phyloP scores from a whole-genome alignment of 2,797 vertebrate species.

The Platalea minor region DNA sequence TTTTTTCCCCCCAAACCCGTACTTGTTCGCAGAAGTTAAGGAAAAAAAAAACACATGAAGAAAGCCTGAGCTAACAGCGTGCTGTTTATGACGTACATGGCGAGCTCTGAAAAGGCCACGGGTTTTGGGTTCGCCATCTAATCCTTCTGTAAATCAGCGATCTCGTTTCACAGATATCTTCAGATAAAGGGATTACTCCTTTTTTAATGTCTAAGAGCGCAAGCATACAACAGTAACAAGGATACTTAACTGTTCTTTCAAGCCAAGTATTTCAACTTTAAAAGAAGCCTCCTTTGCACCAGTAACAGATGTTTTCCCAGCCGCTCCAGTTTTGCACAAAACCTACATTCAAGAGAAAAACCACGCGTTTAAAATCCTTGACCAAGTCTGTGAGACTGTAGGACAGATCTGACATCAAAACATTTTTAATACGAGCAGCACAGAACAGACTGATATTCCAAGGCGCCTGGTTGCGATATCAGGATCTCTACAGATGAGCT shows the following conservation, averaged over 20 bases:
- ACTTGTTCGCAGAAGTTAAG: neutral
- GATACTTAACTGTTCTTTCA: constrained; percentile 76
- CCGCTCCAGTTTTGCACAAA: constrained; percentile 12
- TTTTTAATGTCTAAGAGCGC: neutral
- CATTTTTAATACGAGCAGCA: rapidly evolving
- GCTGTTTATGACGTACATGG: rapidly evolving
- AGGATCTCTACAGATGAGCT: no score
- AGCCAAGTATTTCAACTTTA: constrained; percentile 70
- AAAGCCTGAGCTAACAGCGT: neutral
- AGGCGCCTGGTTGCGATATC: rapidly evolving
- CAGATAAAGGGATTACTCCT: neutral
- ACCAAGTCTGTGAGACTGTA: rapidly evolving
- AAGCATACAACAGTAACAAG: rapidly evolving
- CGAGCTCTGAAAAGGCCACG: neutral
- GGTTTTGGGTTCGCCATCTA: neutral
- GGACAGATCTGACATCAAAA: neutral
- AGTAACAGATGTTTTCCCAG: neutral
- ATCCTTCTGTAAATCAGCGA: neutral
- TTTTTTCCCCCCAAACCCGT: no score
- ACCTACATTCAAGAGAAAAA: constrained; percentile 36
- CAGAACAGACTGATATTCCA: rapidly evolving
- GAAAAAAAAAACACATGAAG: neutral
- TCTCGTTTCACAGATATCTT: no score
- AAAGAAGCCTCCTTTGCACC: neutral
- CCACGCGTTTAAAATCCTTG: rapidly evolving